A percentile compares a stretch with the other conserved stretches of the same genome.
These are phyloP conservation scores for Conchocele bisecta DNA, from an alignment of 2,888 invertebrate species.

Conservation along the genomic window DNA sequence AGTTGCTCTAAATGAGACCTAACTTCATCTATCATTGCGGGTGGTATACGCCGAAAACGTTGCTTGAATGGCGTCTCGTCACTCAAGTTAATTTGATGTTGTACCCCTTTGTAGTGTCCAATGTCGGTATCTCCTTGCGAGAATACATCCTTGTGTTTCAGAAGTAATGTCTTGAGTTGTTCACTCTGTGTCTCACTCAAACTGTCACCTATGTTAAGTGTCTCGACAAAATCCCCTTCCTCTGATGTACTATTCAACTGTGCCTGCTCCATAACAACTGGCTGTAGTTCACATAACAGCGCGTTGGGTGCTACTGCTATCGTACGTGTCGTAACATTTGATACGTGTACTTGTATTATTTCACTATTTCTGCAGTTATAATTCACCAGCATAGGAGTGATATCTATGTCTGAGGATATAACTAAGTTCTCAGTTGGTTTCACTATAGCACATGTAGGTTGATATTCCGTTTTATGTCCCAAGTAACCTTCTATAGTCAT, in stretches of 20 bases:
- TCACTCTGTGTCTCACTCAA: neutral
- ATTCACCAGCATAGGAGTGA: constrained; percentile 1
- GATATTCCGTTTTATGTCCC: neutral
- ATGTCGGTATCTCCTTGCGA: no score
- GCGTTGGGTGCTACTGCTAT: constrained; percentile 1
- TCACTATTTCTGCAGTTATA: neutral
- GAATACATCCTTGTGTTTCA: neutral
- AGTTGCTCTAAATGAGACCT: neutral
- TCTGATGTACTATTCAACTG: no score
- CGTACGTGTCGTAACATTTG: constrained; percentile 11
- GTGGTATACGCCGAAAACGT: no score
- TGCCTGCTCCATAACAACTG: neutral
- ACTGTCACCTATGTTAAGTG: neutral
- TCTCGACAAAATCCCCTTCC: no score
- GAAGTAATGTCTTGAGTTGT: neutral
- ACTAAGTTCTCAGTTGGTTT: constrained; percentile 2
- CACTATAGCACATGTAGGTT: neutral
- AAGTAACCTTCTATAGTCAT: neutral
- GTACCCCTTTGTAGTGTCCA: constrained; percentile 1
- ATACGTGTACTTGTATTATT: neutral
- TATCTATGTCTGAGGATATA: constrained; percentile 6
- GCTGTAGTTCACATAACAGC: constrained; percentile 15
- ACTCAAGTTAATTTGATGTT: neutral
- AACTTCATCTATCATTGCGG: constrained; percentile 10
- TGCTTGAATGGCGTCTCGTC: neutral